These are phyloP conservation scores for Nasonia longicornis DNA, from an alignment of 1,140 invertebrate genomes.

Conservation along the genomic window DNA sequence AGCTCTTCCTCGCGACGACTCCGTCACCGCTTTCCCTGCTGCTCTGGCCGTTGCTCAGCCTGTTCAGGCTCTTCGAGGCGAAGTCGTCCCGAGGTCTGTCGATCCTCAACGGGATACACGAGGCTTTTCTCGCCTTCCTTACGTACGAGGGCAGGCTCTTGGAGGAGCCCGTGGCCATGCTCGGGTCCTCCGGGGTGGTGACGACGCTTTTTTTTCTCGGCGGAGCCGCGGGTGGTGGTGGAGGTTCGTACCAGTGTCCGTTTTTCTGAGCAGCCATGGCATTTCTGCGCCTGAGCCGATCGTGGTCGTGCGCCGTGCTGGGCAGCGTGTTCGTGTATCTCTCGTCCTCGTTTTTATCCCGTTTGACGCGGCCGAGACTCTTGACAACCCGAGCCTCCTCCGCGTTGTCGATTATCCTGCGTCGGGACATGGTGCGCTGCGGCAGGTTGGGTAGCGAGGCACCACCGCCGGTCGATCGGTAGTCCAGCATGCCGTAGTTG, in stretches of 20 bases:
- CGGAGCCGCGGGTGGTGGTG: background rate
- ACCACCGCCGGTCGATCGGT: background rate
- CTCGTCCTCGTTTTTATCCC: background rate
- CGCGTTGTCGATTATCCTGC: constrained; percentile 60
- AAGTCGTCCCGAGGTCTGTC: constrained; percentile 43
- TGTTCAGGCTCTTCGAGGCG: constrained; percentile 33
- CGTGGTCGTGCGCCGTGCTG: constrained; percentile 14
- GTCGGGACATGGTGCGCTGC: constrained; percentile 59
- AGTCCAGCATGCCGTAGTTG: constrained; percentile 37
- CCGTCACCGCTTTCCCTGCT: constrained; percentile 49
- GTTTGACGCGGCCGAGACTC: constrained; percentile 46
- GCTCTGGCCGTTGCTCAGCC: constrained; percentile 43
- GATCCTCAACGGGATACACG: constrained; percentile 56
- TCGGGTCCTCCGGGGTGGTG: background rate
- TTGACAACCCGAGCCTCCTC: constrained; percentile 50
- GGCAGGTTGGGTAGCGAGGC: constrained; percentile 32
- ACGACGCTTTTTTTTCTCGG: background rate
- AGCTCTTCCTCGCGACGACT: constrained; percentile 49
- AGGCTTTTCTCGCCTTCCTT: constrained; percentile 56
- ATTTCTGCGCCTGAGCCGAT: constrained; percentile 8
- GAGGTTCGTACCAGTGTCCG: constrained; percentile 19
- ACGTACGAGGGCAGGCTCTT: constrained; percentile 59
- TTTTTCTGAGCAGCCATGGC: constrained; percentile 21
- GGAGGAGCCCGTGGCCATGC: constrained; percentile 42
- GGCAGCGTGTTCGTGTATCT: constrained; percentile 46